A percentile compares a stretch with the other conserved stretches of the same genome.
phyloP scores from a whole-genome alignment of 2,113 vertebrate species.

The Engystomops pustulosus region DNA sequence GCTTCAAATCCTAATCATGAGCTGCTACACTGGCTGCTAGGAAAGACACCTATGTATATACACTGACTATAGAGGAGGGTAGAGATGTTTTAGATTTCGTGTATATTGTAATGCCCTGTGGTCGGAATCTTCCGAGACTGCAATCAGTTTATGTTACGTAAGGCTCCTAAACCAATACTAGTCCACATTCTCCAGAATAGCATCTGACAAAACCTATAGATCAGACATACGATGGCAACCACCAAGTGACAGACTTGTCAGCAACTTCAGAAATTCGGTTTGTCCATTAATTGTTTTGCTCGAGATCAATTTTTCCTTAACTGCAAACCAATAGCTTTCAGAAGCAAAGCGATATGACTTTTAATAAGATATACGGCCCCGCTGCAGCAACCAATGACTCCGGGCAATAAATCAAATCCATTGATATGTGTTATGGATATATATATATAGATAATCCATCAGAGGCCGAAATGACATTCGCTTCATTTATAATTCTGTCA shows the following conservation, averaged over 20 bases:
- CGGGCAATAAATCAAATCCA: constrained; percentile 55
- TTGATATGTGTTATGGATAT: constrained; percentile 52
- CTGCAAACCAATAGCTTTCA: constrained; percentile 57
- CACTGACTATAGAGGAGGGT: too few species aligned
- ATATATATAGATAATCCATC: constrained; percentile 39
- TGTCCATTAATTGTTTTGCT: constrained; percentile 52
- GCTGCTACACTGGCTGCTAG: too few species aligned
- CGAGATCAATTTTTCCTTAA: constrained; percentile 58
- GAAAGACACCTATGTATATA: too few species aligned
- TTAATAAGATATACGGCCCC: constrained; percentile 61
- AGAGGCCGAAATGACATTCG: not conserved
- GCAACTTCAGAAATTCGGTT: constrained; percentile 17
- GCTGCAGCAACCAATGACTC: constrained; percentile 48
- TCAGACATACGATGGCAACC: not conserved
- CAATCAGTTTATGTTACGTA: too few species aligned
- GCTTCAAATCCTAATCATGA: too few species aligned
- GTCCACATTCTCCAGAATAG: not conserved
- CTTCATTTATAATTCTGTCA: constrained; percentile 29
- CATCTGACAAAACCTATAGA: constrained; percentile 23
- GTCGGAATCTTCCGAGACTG: too few species aligned
- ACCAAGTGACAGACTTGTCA: constrained; percentile 27
- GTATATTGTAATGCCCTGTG: too few species aligned
- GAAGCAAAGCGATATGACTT: constrained; percentile 65
- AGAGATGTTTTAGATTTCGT: too few species aligned
- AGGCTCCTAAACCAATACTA: not conserved